phyloP scores from a whole-genome alignment of 1,140 invertebrate species.

The Eurosta solidaginis region DNA sequence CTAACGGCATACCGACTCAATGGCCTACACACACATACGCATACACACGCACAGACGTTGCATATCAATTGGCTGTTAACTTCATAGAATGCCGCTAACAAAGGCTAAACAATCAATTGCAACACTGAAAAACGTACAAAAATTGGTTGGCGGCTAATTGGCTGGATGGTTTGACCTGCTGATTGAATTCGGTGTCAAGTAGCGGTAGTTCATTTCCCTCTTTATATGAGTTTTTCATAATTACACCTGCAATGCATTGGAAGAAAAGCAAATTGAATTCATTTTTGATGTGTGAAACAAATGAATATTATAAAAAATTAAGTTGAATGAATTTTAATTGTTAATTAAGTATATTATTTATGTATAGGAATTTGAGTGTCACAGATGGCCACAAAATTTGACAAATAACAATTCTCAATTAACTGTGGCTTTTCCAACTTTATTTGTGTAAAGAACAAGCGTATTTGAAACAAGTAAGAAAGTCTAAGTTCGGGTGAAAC shows the following conservation, averaged over 20 bases:
- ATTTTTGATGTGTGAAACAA: not conserved
- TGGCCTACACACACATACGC: not conserved
- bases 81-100: not conserved
- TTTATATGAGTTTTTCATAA: not conserved
- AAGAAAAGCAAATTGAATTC: not conserved
- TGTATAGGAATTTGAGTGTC: too few relatives aligned
- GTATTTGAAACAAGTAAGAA: too few relatives aligned
- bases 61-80: not conserved
- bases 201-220: not conserved
- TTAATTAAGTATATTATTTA: too few relatives aligned
- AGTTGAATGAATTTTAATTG: not conserved
- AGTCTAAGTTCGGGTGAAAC: too few relatives aligned
- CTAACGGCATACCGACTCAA: not conserved
- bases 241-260: not conserved
- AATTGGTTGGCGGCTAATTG: not conserved
- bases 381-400: too few relatives aligned
- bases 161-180: not conserved
- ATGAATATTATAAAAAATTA: not conserved
- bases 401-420: too few relatives aligned
- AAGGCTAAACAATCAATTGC: not conserved
- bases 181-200: not conserved
- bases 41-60: not conserved
- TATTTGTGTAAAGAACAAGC: too few relatives aligned
- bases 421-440: too few relatives aligned
- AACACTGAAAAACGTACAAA: not conserved